A percentile compares a stretch with the other conserved stretches of the same genome.
Evolutionary conservation across 2,888 invertebrate genomes (phyloP).

Genomic region (Catocala sponsa): DNA sequence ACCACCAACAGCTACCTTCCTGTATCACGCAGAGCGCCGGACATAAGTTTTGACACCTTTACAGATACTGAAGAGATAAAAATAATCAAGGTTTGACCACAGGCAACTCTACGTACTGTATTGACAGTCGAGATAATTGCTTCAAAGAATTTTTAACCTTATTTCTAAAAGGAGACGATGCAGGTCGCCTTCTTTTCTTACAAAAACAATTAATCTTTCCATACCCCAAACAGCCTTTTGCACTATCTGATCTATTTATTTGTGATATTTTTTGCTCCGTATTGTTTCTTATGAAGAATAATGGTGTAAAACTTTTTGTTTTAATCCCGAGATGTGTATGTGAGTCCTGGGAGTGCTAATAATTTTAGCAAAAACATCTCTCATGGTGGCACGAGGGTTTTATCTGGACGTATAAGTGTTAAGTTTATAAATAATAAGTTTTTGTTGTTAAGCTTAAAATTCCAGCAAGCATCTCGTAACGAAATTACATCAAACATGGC

Average conservation of each 20-base stretch:
- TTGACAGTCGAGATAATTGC: conserved; percentile 17
- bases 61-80: conserved; percentile 79
- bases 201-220: conserved; percentile 78
- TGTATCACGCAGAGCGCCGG: conserved; percentile 82
- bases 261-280: conserved; percentile 73
- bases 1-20: conserved; percentile 81
- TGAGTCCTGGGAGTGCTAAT: conserved; percentile 73
- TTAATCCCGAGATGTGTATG: conserved; percentile 62
- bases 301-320: conserved; percentile 79
- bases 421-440: conserved; percentile 49
- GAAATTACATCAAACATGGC: conserved; percentile 38
- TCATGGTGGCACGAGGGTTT: conserved; percentile 60
- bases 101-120: conserved; percentile 55
- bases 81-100: conserved; percentile 84
- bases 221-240: conserved; percentile 74
- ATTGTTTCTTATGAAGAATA: conserved; percentile 74
- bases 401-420: conserved; percentile 75
- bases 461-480: conserved; percentile 34
- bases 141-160: conserved; percentile 49
- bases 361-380: conserved; percentile 71
- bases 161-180: conserved; percentile 10
- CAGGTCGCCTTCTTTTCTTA: conserved; percentile 47
- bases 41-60: conserved; percentile 86
- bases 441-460: conserved; percentile 64
- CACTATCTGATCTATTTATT: conserved; percentile 84